Evolutionary conservation across 30 jellyfish, hydroid and myxozoan genomes (phyloP), one percentile per base, ranked within the genome.

Genomic region (Hydractinia symbiolongicarpus): DNA sequence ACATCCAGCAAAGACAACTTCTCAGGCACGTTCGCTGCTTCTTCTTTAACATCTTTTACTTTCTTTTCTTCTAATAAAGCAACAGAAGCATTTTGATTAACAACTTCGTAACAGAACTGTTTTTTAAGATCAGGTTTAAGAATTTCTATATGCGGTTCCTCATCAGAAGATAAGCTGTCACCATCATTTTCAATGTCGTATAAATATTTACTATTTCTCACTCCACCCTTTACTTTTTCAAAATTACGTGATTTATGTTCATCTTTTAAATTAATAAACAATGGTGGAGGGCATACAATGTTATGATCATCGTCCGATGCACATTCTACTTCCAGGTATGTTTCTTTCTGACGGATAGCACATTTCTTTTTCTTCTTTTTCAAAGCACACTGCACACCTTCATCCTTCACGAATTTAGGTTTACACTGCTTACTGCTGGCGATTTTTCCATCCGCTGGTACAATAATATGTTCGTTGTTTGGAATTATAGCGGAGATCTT

Each of bases 241-340:
- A 64, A 64, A 7, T n/a, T 7, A n/a, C 6, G 74, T 30, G 44
- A 1, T 30, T 58, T 58, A 13, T 58, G 16, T 13, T 58, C 69
- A 7, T 30, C 60, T 60, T 71, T 30, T 9, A 71, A 53, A 53
- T 71, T 71, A 54, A 71, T 20, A 71, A n/a, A 71, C 80, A 71
- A 71, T 7, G 80, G 80, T 71, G 80, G 80, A 5, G 80, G 80
- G 51, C 80, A 50, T 19, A 71, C 56, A 30, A 71, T 71, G 51
- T 71, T 71, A 30, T 30, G 44, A 3, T 71, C 80, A 50, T 9
- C 4, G 30, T 71, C 80, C 14, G 78, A 67, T 53, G 54, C 10
- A 9, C 0, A 6, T 9, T 71, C 80, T 14, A 8, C n/a, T 50
- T 71, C 61, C 9, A 71, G 30, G 55, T 50, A 7, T 71, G n/a